These are phyloP conservation scores for Pelecanoides urinatrix DNA, from an alignment of 2,113 vertebrate species.

Conservation along the genomic window DNA sequence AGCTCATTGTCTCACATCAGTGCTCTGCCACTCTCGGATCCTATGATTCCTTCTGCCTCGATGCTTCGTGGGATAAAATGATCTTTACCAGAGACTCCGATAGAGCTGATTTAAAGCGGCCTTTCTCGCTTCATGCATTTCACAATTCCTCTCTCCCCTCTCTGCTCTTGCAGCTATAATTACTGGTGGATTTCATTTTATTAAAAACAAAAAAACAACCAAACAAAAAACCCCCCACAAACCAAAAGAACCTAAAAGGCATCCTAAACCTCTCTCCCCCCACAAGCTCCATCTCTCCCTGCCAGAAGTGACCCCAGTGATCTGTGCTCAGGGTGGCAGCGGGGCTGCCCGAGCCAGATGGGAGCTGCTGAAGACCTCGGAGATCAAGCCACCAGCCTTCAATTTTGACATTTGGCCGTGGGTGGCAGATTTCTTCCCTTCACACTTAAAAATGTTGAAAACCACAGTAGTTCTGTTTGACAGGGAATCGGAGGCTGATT, in stretches of 20 bases:
- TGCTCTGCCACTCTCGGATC: constrained; percentile 3
- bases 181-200: not conserved
- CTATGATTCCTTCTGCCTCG: constrained; percentile 9
- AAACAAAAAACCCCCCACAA: not conserved
- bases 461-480: not conserved
- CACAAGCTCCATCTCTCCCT: not conserved
- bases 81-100: not conserved
- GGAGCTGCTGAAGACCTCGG: constrained; percentile 5
- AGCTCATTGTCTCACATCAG: constrained; percentile 41
- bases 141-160: not conserved
- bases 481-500: not conserved
- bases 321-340: not conserved
- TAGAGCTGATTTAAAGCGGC: not conserved
- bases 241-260: rapidly evolving
- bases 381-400: constrained; percentile 24
- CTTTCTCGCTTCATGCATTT: not conserved
- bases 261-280: not conserved
- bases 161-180: not conserved
- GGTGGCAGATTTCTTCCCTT: constrained; percentile 17
- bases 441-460: not conserved
- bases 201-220: not conserved
- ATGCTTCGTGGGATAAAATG: constrained; percentile 32
- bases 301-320: not conserved
- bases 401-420: constrained; percentile 4
- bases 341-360: not conserved